Base-by-base conservation (phyloP, 2,113 vertebrate genomes). In the Anthoscopus minutus region DNA sequence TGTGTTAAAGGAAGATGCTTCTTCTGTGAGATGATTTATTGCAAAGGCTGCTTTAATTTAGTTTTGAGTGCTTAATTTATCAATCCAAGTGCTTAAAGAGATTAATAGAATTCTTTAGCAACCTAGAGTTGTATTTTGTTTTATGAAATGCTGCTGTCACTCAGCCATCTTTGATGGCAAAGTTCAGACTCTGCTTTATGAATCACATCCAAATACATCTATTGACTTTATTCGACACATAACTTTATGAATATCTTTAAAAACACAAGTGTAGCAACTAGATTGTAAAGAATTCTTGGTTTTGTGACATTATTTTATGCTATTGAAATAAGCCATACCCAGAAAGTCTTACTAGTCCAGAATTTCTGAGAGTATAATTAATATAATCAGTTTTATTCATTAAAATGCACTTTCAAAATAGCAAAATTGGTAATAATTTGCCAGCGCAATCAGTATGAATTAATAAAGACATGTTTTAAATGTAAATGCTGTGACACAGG, bases 381-480 rank as follows among this genome's bases (percentile, higher is more conserved):
- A 53, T 64, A 86, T 92, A 83, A 92, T 92, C 64, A 90, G 27
- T 30, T 88, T 69, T 89, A 67, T 37, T 93, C 79, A 83, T 35
- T 81, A 51, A 79, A 91, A 92, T 92, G 45, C 5, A 1, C 62
- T 92, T 88, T 66, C 31, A 86, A 64, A 93, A 86, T 72, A 78
- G 77, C 25, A 76, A 93, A 94, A 95, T 94, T 66, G 67, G 11
- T 80, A 88, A 62, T 86, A 89, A 96, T 93, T 95, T 89, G 28
- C 74, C 66, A 65, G 2, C 80, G 61, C 81, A 93, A 93, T 91
- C 92, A 93, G 85, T 61, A 37, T 47, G n/a, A 73, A 88, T 88
- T 94, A 82, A 82, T 93, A 86, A 89, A 78, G 79, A 66, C 4
- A 8, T 66, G 16, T 61, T 86, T 51, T 87, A 88, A 94, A 94